Conservation (phyloP, 2,888 invertebrate genomes). For the Drosophila anomalata region DNA sequence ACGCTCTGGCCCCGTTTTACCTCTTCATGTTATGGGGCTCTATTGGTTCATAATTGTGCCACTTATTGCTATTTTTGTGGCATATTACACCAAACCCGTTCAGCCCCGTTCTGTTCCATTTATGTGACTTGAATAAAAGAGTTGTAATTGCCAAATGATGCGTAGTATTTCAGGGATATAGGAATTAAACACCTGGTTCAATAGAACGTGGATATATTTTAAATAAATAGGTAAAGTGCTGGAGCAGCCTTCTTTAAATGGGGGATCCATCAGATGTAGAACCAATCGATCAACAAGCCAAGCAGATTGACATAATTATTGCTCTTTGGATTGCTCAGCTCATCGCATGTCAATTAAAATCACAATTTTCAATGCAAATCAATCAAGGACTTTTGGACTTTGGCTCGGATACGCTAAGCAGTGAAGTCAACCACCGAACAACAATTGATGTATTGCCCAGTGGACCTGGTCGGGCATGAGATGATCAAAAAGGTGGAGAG, state of each 20-base stretch:
- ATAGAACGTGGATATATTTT: not conserved
- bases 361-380: conserved; percentile 81
- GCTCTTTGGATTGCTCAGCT: conserved; percentile 50
- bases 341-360: conserved; percentile 66
- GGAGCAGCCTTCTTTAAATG: not conserved
- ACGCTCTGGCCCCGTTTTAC: not conserved
- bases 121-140: conserved; percentile 54
- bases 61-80: conserved; percentile 56
- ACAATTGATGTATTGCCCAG: conserved; percentile 77
- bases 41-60: conserved; percentile 71
- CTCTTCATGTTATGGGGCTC: conserved; percentile 20
- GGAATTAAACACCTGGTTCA: not conserved
- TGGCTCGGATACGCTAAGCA: conserved; percentile 16
- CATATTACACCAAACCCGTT: conserved; percentile 39
- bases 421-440: conserved; percentile 42
- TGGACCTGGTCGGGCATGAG: conserved; percentile 16
- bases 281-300: conserved; percentile 70
- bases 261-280: not conserved
- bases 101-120: conserved; percentile 25
- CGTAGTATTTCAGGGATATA: not conserved
- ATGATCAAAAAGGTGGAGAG: conserved; percentile 40
- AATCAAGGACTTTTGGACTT: conserved; percentile 76
- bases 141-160: conserved; percentile 59
- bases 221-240: not conserved
- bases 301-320: conserved; percentile 79